Conservation (phyloP, 2,888 invertebrate species). For the Agrotis exclamationis region DNA sequence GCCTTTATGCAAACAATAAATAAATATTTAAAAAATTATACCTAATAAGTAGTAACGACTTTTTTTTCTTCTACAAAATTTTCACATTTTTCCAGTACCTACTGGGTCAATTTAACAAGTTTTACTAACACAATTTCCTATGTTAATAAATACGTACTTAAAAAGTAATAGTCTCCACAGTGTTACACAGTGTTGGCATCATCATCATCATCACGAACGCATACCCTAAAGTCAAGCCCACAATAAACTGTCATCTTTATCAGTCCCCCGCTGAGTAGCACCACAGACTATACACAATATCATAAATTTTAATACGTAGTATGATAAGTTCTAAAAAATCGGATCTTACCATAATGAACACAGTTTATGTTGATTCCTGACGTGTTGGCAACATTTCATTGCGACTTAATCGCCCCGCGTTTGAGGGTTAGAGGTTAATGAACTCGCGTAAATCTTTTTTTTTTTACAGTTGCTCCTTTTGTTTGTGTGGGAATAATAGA, state of each 20-base stretch:
- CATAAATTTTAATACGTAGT: conserved; percentile 60
- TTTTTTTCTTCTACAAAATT: not conserved
- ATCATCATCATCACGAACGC: conserved; percentile 38
- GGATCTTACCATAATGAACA: conserved; percentile 54
- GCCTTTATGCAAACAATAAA: too few species aligned
- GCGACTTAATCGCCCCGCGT: conserved; percentile 63
- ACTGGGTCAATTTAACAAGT: not conserved
- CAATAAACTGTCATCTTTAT: conserved; percentile 60
- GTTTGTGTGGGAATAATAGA: conserved; percentile 19
- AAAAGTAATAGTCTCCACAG: not conserved
- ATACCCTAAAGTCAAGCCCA: conserved; percentile 34
- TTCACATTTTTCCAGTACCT: not conserved
- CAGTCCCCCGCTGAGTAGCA: conserved; percentile 61
- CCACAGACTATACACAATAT: conserved; percentile 52
- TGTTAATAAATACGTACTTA: conserved; percentile 1
- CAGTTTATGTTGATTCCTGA: conserved; percentile 64
- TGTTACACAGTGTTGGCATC: conserved; percentile 24
- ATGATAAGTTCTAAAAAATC: conserved; percentile 62
- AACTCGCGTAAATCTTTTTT: conserved; percentile 51
- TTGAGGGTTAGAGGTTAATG: conserved; percentile 62
- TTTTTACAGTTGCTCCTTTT: conserved; percentile 40
- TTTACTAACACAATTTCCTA: not conserved
- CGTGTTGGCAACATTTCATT: conserved; percentile 64
- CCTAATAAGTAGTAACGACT: not conserved
- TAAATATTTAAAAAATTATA: not conserved